phyloP scores from a whole-genome alignment of 1,140 invertebrate species.

The Phenacoccus solenopsis region DNA sequence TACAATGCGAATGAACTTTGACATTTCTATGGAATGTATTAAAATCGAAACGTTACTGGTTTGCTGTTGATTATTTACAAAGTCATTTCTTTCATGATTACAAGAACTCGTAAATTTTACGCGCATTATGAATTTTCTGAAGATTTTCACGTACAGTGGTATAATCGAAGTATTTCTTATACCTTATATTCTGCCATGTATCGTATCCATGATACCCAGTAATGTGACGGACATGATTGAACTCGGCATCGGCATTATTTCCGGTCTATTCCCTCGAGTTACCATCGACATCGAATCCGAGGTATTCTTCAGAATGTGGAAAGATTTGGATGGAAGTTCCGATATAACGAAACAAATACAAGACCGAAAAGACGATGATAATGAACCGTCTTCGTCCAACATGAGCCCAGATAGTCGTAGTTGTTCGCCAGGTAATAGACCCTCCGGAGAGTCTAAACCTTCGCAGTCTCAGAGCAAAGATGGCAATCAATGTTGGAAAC shows the following conservation, averaged over 20 bases:
- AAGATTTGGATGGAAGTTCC: background rate
- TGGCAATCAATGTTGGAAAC: background rate
- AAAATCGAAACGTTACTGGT: too few species aligned
- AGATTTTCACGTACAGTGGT: background rate
- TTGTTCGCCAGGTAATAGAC: too few species aligned
- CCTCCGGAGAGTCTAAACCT: too few species aligned
- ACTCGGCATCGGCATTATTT: background rate
- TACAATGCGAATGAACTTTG: too few species aligned
- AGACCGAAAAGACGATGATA: background rate
- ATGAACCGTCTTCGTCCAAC: background rate
- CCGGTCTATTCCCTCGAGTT: background rate
- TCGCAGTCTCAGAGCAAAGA: background rate
- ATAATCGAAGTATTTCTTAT: background rate
- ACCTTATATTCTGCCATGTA: background rate
- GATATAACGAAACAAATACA: background rate
- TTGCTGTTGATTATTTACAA: too few species aligned
- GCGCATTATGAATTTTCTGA: background rate
- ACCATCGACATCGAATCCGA: constrained; percentile 6
- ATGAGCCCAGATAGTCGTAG: background rate
- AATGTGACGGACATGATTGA: background rate
- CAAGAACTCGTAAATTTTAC: background rate
- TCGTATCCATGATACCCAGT: background rate
- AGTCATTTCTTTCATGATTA: background rate
- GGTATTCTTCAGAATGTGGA: background rate
- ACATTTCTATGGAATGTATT: too few species aligned